Evolutionary conservation across 2,797 vertebrate genomes (phyloP).

Genomic region (Psittacula echo): DNA sequence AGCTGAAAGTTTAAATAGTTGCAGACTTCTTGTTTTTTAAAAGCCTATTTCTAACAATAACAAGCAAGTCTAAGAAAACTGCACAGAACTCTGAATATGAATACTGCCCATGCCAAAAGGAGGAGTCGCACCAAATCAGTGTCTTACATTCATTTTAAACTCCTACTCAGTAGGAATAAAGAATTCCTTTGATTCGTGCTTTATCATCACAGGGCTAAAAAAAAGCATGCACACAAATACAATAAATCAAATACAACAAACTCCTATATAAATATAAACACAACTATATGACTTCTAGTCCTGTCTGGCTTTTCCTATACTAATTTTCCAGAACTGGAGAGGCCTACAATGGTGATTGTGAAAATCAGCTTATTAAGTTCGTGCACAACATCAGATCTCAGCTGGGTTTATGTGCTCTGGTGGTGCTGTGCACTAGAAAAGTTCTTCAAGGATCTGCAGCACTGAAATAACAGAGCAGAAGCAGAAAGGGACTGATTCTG

Average conservation of each 20-base stretch:
- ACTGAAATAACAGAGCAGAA: neutral
- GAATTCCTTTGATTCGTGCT: neutral
- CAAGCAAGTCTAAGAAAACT: neutral
- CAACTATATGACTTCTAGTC: neutral
- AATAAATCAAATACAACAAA: neutral
- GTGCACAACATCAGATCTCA: neutral
- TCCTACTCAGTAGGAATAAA: neutral
- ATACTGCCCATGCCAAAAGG: neutral
- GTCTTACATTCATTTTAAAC: neutral
- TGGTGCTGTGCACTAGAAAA: neutral
- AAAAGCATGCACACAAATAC: neutral
- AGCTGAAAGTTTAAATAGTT: neutral
- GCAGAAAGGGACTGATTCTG: neutral
- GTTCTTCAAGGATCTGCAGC: neutral
- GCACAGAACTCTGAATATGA: rapidly evolving
- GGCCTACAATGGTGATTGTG: neutral
- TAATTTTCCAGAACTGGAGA: neutral
- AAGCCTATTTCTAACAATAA: neutral
- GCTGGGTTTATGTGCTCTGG: neutral
- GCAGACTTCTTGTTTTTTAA: neutral
- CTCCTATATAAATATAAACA: neutral
- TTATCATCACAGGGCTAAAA: neutral
- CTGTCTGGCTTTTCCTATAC: neutral
- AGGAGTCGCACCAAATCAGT: neutral
- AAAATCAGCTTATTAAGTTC: neutral